Base-by-base conservation (phyloP, 2,113 vertebrate species). In the Maccullochella peelii region DNA sequence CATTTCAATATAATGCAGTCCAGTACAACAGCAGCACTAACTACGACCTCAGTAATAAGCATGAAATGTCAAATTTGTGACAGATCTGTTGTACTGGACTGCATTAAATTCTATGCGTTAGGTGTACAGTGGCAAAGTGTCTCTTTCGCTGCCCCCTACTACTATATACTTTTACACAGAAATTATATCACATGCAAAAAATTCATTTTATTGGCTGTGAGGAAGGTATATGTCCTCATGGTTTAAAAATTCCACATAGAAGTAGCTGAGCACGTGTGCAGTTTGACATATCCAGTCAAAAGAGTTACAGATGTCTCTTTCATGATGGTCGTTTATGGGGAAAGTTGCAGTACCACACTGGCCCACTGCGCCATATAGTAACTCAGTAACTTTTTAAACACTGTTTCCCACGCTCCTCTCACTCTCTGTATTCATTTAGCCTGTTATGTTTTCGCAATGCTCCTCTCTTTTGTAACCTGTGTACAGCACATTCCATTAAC, bases 401-500 rank as follows among this genome's bases (percentile, higher is more conserved):
- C 33, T 2, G 25, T 21, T 14, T 8, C 8, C 30, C 8, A 1
- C 18, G 5, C 9, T 14, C 21, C 20, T 42, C 12, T 5, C 21
- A 8, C 7, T n/a, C 42, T 33, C 14, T 3, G 30, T 57, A 2
- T 66, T 0, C n/a, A 61, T 73, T 61, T n/a, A 15, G 21, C 52
- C 20, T 5, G 0, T 12, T 44, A 18, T 59, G 57, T 70, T 68
- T 57, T 50, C 27, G 30, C 8, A 18, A 27, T 3, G 8, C 20
- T 12, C 30, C 21, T 11, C 4, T 58, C 40, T n/a, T 23, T 25
- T 44, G 50, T 58, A 47, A 63, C 62, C 25, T 9, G 55, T 25
- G 16, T 55, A 25, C 25, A 12, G 50, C 44, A 44, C 54, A 50
- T 70, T 62, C 65, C 68, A 63, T n/a, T 63, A 89, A 80, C 74